Evolutionary conservation across 1,140 invertebrate species (phyloP).

Genomic region (Schlechtendalia chinensis): DNA sequence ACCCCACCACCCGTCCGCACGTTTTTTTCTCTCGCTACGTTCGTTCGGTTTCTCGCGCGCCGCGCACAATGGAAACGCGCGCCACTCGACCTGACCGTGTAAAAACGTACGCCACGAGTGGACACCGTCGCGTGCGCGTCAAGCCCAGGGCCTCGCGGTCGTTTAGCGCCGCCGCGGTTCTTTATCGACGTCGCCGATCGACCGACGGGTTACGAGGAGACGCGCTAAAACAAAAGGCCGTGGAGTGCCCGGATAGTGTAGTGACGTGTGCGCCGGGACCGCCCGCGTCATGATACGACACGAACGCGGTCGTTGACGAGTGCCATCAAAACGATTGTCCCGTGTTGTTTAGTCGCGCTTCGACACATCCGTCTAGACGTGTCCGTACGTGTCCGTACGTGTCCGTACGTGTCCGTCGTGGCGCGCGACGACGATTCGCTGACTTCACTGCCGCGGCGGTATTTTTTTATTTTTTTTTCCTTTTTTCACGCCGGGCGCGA

Average conservation of each 20-base stretch:
- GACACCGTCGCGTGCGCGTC: too few relatives aligned
- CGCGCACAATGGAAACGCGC: background rate
- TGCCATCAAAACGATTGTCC: slow-evolving; percentile 2
- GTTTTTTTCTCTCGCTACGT: background rate
- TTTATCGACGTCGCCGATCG: too few relatives aligned
- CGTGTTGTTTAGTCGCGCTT: too few relatives aligned
- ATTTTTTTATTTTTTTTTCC: too few relatives aligned
- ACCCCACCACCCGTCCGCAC: too few relatives aligned
- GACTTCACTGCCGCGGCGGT: background rate
- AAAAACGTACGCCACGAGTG: too few relatives aligned
- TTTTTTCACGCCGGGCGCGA: background rate
- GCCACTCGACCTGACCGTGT: slow-evolving; percentile 23
- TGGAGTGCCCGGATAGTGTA: background rate
- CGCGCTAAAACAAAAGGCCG: background rate
- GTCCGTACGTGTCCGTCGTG: background rate
- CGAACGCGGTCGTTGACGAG: background rate
- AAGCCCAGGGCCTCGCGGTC: too few relatives aligned
- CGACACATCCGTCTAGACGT: background rate
- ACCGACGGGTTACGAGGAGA: too few relatives aligned
- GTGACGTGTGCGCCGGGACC: too few relatives aligned
- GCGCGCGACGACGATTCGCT: too few relatives aligned
- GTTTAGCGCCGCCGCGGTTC: too few relatives aligned
- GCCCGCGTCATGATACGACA: slow-evolving; percentile 34
- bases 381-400: background rate
- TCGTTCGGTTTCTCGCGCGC: background rate